Percentiles rank a stretch among this genome's conserved stretches.
Conservation (phyloP, 1,140 invertebrate genomes). For the Branchinecta lynchi region DNA sequence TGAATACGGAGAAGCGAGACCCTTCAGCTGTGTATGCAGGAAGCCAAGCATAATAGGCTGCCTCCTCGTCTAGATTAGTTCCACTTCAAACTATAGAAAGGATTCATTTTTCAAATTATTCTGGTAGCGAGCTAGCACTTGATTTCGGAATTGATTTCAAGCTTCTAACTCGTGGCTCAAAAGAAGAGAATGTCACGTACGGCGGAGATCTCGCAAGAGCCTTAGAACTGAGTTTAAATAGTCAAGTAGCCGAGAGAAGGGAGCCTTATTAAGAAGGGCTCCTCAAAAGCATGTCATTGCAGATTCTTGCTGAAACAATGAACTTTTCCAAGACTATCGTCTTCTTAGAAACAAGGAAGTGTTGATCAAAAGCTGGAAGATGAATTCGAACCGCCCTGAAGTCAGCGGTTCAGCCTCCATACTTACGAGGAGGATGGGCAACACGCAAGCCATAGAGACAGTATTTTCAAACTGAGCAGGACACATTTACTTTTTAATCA, state of each 20-base stretch:
- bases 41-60: constrained; percentile 7
- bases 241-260: background rate
- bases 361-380: no score
- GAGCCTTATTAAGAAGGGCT: background rate
- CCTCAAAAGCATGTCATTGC: background rate
- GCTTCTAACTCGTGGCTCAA: background rate
- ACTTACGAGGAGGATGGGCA: no score
- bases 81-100: constrained; percentile 1
- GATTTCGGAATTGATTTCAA: constrained; percentile 9
- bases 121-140: background rate
- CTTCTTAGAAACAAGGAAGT: no score
- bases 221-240: constrained; percentile 4
- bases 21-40: background rate
- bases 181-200: background rate
- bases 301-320: no score
- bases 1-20: background rate
- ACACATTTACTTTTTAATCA: no score
- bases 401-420: no score
- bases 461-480: no score
- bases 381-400: no score
- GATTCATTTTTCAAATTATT: constrained; percentile 7
- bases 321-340: no score
- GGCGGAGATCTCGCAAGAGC: background rate
- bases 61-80: constrained; percentile 9
- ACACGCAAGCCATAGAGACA: no score